Evolutionary conservation across 2,888 invertebrate genomes (phyloP), one percentile per base, ranked within the genome.

Genomic region (Yponomeuta plumbellus): DNA sequence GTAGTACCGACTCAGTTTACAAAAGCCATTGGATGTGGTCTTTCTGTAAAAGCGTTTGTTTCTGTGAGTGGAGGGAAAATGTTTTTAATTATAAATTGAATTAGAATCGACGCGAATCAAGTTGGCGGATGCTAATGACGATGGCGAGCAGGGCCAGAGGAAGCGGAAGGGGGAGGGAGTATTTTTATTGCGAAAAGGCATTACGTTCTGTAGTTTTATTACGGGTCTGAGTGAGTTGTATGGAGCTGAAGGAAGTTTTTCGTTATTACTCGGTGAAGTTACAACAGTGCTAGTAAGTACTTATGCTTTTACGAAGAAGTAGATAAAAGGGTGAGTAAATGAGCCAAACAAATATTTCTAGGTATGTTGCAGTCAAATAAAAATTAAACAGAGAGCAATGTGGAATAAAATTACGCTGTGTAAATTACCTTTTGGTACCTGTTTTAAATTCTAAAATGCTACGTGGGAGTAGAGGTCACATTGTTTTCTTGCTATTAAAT

Each of bases 21-120:
- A 11, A 13, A 44, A 44, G 0, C 44, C 44, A 52, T 34, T 34
- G 34, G 8, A 52, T 52, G 17, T 52, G 17, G 44, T 52, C 44
- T 52, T 17, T 52, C 44, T 52, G 44, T 52, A 52, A 52, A 13
- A 17, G 17, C 13, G 3, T 52, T 11, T 52, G 13, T 52, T 52
- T 52, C 17, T 52, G 44, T 52, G 44, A 52, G 2, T 17, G 44
- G 13, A 17, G 17, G 0, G 44, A 17, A 52, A 52, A 52, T 52
- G 44, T 44, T 80, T 87, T 86, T 86, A 88, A 88, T 88, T 88
- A 86, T 83, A 81, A 87, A 88, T 88, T 86, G 83, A 88, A 88
- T 88, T 88, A 86, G 84, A 88, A 83, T 81, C 76, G 81, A 75
- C 75, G 72, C 76, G 80, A 85, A 86, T 87, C 83, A 84, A 85